A percentile compares a stretch with the other conserved stretches of the same genome.
Evolutionary conservation across 2,113 vertebrate species (phyloP).

Genomic region (Salvelinus namaycush): DNA sequence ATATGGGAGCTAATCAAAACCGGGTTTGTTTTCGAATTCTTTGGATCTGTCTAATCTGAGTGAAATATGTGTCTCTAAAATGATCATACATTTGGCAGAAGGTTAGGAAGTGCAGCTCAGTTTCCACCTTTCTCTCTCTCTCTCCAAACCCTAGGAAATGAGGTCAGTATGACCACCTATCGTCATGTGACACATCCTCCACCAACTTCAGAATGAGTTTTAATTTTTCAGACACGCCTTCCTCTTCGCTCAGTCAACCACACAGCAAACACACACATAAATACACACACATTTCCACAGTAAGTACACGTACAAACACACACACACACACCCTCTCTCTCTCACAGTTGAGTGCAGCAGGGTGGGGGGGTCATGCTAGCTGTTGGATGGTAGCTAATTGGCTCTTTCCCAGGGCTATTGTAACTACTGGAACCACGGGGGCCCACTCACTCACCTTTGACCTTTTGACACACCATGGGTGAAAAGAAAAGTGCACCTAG

Average conservation of each 20-base stretch:
- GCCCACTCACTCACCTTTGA: slow-evolving; percentile 45
- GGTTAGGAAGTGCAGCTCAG: no score
- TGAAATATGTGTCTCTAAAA: no score
- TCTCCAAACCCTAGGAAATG: neutral
- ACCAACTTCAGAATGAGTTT: slow-evolving; percentile 64
- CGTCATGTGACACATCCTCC: slow-evolving; percentile 66
- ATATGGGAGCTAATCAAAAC: no score
- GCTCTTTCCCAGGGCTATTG: slow-evolving; percentile 28
- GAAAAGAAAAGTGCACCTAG: neutral
- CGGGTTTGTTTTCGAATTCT: no score
- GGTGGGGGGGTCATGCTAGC: slow-evolving; percentile 31
- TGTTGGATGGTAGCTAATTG: slow-evolving; percentile 54
- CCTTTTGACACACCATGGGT: slow-evolving; percentile 25
- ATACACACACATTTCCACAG: neutral
- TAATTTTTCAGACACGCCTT: slow-evolving; percentile 52
- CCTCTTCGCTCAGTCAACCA: slow-evolving; percentile 44
- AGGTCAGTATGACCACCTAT: slow-evolving; percentile 32
- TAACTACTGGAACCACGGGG: slow-evolving; percentile 35
- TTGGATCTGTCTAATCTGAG: no score
- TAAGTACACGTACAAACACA: neutral
- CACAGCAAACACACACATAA: neutral
- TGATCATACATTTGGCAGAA: no score
- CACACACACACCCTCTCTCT: neutral
- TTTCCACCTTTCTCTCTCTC: neutral
- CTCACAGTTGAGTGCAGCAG: neutral